Percentiles rank a stretch among this genome's conserved stretches.
Conservation (phyloP, 1,140 invertebrate species). For the Lutraria rhynchaena region DNA sequence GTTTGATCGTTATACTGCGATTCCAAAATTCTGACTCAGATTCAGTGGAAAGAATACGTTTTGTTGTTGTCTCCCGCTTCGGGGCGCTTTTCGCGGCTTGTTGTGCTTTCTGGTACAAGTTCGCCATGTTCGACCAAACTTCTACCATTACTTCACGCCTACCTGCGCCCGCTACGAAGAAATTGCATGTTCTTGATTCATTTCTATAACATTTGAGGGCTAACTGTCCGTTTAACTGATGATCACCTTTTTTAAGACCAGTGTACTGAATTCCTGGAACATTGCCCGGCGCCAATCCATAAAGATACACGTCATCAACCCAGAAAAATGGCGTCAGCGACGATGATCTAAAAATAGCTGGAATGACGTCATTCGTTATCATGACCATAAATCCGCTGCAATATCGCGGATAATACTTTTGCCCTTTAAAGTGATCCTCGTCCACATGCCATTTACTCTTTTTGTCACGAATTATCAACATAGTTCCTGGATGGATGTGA, state of each 20-base stretch:
- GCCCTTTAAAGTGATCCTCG: conserved; percentile 58
- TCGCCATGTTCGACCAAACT: conserved; percentile 32
- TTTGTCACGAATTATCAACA: conserved; percentile 58
- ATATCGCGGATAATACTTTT: conserved; percentile 66
- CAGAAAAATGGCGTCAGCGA: conserved; percentile 81
- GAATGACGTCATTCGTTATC: conserved; percentile 62
- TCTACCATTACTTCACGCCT: conserved; percentile 7
- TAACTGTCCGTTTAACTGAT: not conserved
- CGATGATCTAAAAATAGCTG: conserved; percentile 75
- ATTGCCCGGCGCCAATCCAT: conserved; percentile 80
- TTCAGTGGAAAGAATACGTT: no score
- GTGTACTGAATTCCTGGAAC: conserved; percentile 34
- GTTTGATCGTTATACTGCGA: no score
- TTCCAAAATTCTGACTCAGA: no score
- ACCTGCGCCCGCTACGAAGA: conserved; percentile 11
- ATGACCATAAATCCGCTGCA: conserved; percentile 69
- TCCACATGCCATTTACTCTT: conserved; percentile 65
- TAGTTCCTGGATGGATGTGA: conserved; percentile 47
- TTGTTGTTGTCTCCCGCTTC: no score
- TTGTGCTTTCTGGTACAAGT: not conserved
- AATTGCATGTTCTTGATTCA: conserved; percentile 16
- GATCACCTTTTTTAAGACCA: conserved; percentile 6
- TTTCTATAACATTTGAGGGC: conserved; percentile 44
- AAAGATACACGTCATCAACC: conserved; percentile 84
- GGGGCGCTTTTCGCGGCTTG: no score